These are phyloP conservation scores for Takifugu ocellatus DNA, from an alignment of 2,797 vertebrate genomes.

Conservation along the genomic window DNA sequence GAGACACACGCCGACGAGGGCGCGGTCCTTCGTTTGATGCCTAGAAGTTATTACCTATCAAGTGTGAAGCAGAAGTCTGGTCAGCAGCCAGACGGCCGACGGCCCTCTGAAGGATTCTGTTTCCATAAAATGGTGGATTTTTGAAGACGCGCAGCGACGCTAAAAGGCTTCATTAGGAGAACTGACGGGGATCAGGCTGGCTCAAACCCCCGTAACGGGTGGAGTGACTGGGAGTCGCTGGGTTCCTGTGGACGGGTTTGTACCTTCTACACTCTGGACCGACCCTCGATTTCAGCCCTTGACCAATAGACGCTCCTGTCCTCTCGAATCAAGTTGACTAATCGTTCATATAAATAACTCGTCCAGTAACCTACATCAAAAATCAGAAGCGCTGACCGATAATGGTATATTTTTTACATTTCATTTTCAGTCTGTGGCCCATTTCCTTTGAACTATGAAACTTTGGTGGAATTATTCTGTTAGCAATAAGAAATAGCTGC, in stretches of 20 bases:
- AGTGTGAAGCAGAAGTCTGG: conserved; percentile 37
- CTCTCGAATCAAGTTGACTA: conserved; percentile 15
- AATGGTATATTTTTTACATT: background rate
- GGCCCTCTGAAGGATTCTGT: conserved; percentile 26
- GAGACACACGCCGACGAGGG: too few species aligned
- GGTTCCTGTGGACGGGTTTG: background rate
- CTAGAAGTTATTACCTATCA: background rate
- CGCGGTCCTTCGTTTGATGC: background rate
- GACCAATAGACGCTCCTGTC: conserved; percentile 13
- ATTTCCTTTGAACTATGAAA: conserved; percentile 20
- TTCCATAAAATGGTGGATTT: conserved; percentile 38
- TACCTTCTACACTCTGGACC: conserved; percentile 12
- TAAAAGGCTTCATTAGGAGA: conserved; percentile 23
- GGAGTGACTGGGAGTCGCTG: conserved; percentile 15
- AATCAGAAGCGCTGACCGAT: conserved; percentile 6
- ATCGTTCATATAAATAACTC: conserved; percentile 13
- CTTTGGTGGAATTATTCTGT: conserved; percentile 20
- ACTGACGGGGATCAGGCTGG: conserved; percentile 11
- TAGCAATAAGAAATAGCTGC: conserved; percentile 42
- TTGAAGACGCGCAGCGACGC: conserved; percentile 17
- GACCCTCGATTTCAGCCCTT: conserved; percentile 12
- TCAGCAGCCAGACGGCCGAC: conserved; percentile 25
- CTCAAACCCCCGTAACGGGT: conserved; percentile 13
- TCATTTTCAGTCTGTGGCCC: conserved; percentile 6
- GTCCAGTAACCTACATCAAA: conserved; percentile 6